Evolutionary conservation across 2,888 invertebrate species (phyloP).

Genomic region (Calameuta idolon): DNA sequence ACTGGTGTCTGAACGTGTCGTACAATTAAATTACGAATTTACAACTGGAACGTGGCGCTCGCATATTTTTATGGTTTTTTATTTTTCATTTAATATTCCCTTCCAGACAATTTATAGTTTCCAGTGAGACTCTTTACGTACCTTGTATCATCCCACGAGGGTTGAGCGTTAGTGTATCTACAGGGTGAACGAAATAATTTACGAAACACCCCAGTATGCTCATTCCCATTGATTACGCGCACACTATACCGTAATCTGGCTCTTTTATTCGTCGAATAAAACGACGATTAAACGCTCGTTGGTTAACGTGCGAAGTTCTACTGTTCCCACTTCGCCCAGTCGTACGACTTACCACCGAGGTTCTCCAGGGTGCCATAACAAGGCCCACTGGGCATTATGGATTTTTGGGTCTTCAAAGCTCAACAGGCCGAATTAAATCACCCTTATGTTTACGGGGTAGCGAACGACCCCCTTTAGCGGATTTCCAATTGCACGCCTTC

Average conservation of each 20-base stretch:
- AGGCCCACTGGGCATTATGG: slow-evolving; percentile 2
- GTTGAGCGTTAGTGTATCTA: not conserved
- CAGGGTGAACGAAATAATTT: not conserved
- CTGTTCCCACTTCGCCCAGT: slow-evolving; percentile 22
- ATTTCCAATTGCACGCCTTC: slow-evolving; percentile 26
- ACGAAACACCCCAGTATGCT: not conserved
- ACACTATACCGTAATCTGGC: not conserved
- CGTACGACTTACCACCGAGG: slow-evolving; percentile 10
- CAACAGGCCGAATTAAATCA: slow-evolving; percentile 28
- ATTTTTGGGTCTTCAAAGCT: slow-evolving; percentile 4
- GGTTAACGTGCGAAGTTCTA: slow-evolving; percentile 37
- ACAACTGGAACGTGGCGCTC: slow-evolving; percentile 17
- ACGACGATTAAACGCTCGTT: slow-evolving; percentile 38
- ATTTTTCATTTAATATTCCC: not conserved
- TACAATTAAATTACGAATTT: slow-evolving; percentile 43
- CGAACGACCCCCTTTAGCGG: slow-evolving; percentile 8
- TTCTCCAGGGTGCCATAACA: slow-evolving; percentile 1
- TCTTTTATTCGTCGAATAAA: not conserved
- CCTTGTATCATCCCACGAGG: not conserved
- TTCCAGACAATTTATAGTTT: not conserved
- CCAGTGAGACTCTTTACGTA: not conserved
- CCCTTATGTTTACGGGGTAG: slow-evolving; percentile 22
- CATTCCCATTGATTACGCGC: not conserved
- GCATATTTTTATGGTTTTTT: not conserved
- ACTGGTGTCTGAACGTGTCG: slow-evolving; percentile 25